Base-by-base conservation (phyloP, 2,797 vertebrate genomes). In the Cirrhinus mrigala region DNA sequence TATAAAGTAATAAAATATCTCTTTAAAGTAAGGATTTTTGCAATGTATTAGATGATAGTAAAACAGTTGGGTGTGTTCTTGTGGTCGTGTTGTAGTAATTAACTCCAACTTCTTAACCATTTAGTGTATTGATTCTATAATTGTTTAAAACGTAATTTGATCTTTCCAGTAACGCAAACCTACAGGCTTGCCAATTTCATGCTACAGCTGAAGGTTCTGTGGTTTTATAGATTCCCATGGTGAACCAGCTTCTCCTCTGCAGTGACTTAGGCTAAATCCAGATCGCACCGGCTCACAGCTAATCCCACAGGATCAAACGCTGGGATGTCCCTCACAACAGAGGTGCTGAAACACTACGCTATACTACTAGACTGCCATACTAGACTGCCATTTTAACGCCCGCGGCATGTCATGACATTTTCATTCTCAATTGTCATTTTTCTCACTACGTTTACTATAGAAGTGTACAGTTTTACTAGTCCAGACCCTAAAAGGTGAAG, bases 291-390 rank as follows among this genome's bases (percentile, higher is more conserved):
- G 89, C 92, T 92, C 89, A 90, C 37, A 80, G 89, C 88, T 92
- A 91, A 94, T 93, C 92, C 88, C 79, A n/a, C 77, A 71, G 87
- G 86, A 93, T 92, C 84, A 91, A 89, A 86, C 71, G 76, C 85
- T 64, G 81, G 66, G 78, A 86, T 83, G 79, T 79, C 76, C 81
- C 60, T 40, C 40, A 20, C 87, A 85, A 80, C 71, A 58, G 52
- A 70, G 85, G 83, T 82, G 79, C 27, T 77, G 46, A 75, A 80
- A 71, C 83, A 50, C 60, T 69, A 68, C 79, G 52, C 66, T 66
- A 75, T 56, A 46, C 37, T 58, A 71, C 8, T 27, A 70, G 58
- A 48, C 20, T 27, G 46, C 29, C 20, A 6, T 22, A 68, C 86
- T 76, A 76, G 85, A 29, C 74, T 68, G 66, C 18, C 66, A 11